phyloP scores from a whole-genome alignment of 2,113 vertebrate species.

The Arvicanthis niloticus region DNA sequence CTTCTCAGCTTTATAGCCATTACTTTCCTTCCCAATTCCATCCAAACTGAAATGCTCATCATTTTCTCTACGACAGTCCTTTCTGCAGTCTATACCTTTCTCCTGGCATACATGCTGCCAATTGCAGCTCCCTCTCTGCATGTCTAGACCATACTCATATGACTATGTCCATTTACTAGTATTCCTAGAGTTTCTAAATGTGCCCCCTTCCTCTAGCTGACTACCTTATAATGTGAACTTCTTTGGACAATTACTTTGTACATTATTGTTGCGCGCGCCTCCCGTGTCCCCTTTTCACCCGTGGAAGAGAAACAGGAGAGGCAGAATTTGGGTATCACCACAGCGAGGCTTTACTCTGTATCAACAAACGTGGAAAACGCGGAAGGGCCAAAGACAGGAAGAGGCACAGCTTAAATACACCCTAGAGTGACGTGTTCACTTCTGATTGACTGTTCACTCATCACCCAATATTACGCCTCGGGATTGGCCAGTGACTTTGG shows the following conservation, averaged over 20 bases:
- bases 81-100: not conserved
- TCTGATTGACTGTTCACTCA: no score
- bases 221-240: not conserved
- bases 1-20: not conserved
- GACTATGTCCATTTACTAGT: not conserved
- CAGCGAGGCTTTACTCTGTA: no score
- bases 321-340: no score
- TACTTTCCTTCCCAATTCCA: not conserved
- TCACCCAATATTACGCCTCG: no score
- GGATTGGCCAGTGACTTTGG: no score
- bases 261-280: no score
- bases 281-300: no score
- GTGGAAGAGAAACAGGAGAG: no score
- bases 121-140: not conserved
- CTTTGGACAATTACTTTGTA: not conserved
- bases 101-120: not conserved
- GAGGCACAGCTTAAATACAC: no score
- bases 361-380: no score
- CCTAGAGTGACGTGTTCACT: no score
- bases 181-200: constrained; percentile 31
- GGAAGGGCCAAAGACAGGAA: no score
- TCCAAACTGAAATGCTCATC: not conserved
- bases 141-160: not conserved
- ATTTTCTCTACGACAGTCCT: not conserved
- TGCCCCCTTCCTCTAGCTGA: not conserved